These are phyloP conservation scores for Dufourea novaeangliae DNA, from an alignment of 1,140 invertebrate species.

Conservation along the genomic window DNA sequence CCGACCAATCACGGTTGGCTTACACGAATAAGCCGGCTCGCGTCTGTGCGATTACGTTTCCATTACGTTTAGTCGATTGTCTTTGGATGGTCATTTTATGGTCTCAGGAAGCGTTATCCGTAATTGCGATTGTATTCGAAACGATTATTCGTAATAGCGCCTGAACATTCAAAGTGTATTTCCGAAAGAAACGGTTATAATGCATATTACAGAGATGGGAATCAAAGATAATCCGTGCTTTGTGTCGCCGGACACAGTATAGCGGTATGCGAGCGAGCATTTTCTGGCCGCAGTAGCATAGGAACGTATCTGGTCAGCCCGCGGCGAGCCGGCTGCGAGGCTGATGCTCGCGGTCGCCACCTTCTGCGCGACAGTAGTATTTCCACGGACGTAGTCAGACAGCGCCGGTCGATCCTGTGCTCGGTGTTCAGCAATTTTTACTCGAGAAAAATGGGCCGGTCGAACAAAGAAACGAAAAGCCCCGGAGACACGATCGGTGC, in stretches of 20 bases:
- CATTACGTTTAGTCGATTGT: neutral
- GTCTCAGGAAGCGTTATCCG: neutral
- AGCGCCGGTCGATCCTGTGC: no score
- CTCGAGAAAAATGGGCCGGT: neutral
- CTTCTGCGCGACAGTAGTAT: no score
- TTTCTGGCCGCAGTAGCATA: neutral
- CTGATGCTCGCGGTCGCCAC: no score
- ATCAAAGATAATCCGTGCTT: constrained; percentile 23
- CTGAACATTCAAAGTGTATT: neutral
- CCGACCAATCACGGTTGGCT: constrained; percentile 35
- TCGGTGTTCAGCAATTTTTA: no score
- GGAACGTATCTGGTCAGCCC: constrained; percentile 12
- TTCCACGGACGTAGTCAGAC: no score
- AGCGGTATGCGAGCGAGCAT: no score
- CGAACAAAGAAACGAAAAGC: neutral
- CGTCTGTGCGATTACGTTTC: neutral
- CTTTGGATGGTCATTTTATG: neutral
- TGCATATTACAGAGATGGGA: neutral
- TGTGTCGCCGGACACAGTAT: no score
- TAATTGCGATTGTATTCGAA: neutral
- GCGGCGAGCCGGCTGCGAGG: constrained; percentile 2
- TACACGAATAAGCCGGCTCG: constrained; percentile 7
- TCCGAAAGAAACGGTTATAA: neutral
- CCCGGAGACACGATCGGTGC: neutral
- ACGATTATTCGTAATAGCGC: neutral